A percentile compares a stretch with the other conserved stretches of the same genome.
These are phyloP conservation scores for Gisinianus flammeolus DNA, from an alignment of 2,888 invertebrate species.

Conservation along the genomic window DNA sequence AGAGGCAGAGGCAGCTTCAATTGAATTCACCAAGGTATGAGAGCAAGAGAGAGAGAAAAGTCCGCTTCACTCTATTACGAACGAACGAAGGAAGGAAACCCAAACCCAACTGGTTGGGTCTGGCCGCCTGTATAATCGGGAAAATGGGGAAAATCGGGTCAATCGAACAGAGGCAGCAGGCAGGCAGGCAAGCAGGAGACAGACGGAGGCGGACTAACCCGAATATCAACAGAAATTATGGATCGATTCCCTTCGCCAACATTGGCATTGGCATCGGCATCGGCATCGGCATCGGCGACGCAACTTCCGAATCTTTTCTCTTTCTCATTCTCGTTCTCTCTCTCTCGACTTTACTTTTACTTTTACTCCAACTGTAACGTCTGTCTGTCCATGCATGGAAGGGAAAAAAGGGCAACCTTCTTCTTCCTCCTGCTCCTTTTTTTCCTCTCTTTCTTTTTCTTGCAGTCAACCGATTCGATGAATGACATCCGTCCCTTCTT, in stretches of 20 bases:
- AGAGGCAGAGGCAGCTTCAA: too few species aligned
- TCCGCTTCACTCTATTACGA: too few species aligned
- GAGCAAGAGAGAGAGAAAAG: neutral
- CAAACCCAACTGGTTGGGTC: too few species aligned
- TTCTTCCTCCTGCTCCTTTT: neutral
- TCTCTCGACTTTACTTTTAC: too few species aligned
- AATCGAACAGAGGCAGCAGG: slow-evolving; percentile 4
- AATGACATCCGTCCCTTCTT: too few species aligned
- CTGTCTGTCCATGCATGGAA: too few species aligned
- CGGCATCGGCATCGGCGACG: too few species aligned
- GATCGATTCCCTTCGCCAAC: slow-evolving; percentile 12
- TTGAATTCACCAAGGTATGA: neutral
- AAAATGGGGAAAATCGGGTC: neutral
- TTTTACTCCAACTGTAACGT: too few species aligned
- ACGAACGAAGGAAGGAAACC: too few species aligned
- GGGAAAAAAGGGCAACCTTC: too few species aligned
- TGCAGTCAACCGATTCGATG: too few species aligned
- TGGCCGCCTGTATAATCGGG: neutral
- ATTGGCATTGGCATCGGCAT: neutral
- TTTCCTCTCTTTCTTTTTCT: neutral
- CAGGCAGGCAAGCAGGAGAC: neutral
- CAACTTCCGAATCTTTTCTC: neutral
- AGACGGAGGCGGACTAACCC: neutral
- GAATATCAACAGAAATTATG: slow-evolving; percentile 22
- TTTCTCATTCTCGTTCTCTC: neutral